Conservation (phyloP, 2,113 vertebrate species). For the Callospermophilus lateralis region DNA sequence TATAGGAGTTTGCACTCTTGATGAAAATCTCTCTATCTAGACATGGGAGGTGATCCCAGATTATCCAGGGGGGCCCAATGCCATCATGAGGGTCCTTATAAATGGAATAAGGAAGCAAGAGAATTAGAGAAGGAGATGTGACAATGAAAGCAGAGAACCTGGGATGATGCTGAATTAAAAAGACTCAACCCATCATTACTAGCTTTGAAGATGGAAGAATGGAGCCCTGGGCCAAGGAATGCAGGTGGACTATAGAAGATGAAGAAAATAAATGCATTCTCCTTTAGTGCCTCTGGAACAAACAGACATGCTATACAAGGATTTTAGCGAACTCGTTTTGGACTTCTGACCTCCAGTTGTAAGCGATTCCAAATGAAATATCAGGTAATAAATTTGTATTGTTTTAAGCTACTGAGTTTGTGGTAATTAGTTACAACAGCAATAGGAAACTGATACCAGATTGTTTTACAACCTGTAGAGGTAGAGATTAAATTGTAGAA, state of each 20-base stretch:
- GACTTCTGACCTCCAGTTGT: neutral
- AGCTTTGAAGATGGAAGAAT: constrained; percentile 1
- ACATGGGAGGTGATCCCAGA: neutral
- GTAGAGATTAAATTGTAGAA: constrained; percentile 1
- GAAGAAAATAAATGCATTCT: neutral
- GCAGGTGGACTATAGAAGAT: neutral
- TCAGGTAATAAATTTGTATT: neutral
- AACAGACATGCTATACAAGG: neutral
- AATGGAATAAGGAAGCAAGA: neutral
- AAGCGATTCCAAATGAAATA: neutral
- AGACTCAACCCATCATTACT: neutral
- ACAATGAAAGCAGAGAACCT: neutral
- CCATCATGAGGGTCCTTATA: neutral
- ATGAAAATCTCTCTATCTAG: neutral
- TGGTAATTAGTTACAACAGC: neutral
- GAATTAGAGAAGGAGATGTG: neutral
- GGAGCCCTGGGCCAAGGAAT: neutral
- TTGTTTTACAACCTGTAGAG: neutral
- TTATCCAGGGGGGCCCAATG: neutral
- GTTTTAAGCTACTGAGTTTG: neutral
- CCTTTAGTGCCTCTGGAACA: neutral
- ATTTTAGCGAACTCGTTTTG: neutral
- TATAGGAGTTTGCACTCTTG: neutral
- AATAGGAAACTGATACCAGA: neutral
- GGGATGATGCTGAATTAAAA: neutral